Evolutionary conservation across 2,797 vertebrate species (phyloP), one percentile per base, ranked within the genome.

Genomic region (Eospalax fontanierii): DNA sequence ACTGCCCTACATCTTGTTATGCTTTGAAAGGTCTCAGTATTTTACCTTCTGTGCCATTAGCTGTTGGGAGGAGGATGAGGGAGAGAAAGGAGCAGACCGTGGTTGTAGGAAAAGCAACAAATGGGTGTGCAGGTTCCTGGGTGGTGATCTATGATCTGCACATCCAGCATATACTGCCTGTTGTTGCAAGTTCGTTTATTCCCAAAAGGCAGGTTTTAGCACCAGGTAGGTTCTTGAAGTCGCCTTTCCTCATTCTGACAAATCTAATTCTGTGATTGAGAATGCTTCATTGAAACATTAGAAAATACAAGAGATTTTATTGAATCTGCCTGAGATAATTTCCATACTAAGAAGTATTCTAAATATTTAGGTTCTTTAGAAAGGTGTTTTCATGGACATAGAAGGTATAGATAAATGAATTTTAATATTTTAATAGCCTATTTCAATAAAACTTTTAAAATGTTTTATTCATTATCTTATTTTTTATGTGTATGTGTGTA

Each of bases 21-120:
- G 12, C 59, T 94, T 95, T 83, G 91, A 46, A 85, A 38, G 74
- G 2, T 5, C 15, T 83, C 30, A 65, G 59, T 86, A 30, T 54
- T 38, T 14, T n/a, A 22, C 35, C 22, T n/a, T 59, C 76, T 87
- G 6, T 70, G 3, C 11, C 10, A 83, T 2, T 10, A 57, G 1
- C 8, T 73, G 22, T 43, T 2, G 95, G 78, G 57, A 38, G 6
- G 6, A 33, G 6, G 21, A 21, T 54, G 16, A 30, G 15, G 12
- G 16, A 75, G 74, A 81, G 16, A 14, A 65, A 4, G 30, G 33
- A 38, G 57, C 43, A 57, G 16, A 19, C 0, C 19, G 26, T n/a
- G 22, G 26, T 4, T 40, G 8, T 66, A 54, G 43, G 2, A 63
- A 70, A 35, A 14, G 5, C 11, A 35, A 38, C 35, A 24, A 63